phyloP scores from a whole-genome alignment of 1,140 invertebrate genomes.

The Adoxophyes honmai region DNA sequence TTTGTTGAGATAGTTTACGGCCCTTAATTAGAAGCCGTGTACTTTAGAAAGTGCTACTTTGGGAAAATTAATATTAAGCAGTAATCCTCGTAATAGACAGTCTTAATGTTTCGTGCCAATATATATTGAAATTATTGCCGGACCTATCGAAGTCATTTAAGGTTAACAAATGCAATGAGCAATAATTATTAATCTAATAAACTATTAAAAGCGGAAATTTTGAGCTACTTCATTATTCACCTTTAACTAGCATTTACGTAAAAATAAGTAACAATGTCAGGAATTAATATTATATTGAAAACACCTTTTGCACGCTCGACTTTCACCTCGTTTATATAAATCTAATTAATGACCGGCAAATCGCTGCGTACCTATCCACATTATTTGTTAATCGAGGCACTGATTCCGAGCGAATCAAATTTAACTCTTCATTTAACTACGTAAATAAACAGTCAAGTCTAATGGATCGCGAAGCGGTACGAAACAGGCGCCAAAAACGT shows the following conservation, averaged over 20 bases:
- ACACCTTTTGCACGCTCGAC: background rate
- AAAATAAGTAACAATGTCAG: no score
- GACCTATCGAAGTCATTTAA: no score
- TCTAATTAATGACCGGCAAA: background rate
- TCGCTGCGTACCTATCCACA: background rate
- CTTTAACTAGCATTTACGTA: no score
- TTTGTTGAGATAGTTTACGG: background rate
- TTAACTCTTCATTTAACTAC: constrained; percentile 8
- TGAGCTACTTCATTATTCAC: no score
- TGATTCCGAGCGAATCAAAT: background rate
- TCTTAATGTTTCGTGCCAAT: no score
- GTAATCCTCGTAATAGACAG: no score
- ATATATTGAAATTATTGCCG: no score
- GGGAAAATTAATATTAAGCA: no score
- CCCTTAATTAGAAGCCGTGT: background rate
- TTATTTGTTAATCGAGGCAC: background rate
- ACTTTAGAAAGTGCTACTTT: background rate
- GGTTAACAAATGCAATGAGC: no score
- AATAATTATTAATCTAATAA: no score
- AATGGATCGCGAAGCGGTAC: constrained; percentile 2
- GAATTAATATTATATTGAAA: no score
- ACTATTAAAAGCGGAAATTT: no score
- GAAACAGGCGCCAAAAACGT: constrained; percentile 14
- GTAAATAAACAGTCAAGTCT: constrained; percentile 7
- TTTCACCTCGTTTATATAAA: background rate